A percentile compares a stretch with the other conserved stretches of the same genome.
phyloP scores from a whole-genome alignment of 2,797 vertebrate species.

The Vultur gryphus region DNA sequence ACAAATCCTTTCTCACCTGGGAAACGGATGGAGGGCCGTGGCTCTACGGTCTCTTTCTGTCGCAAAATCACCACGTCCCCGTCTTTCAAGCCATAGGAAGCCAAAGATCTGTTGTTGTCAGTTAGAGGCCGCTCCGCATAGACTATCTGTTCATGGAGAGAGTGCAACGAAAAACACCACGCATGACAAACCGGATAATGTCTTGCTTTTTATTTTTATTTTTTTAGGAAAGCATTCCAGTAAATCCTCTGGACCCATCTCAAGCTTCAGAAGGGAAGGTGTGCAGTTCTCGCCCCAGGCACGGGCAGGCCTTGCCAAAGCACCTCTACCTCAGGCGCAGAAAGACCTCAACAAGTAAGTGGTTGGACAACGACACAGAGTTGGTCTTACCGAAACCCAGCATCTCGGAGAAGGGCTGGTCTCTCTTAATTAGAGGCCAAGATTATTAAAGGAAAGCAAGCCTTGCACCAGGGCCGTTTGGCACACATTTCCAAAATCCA shows the following conservation, averaged over 20 bases:
- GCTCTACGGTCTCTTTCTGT: constrained; percentile 82
- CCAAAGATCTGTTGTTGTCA: constrained; percentile 90
- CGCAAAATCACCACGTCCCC: constrained; percentile 94
- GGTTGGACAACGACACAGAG: accelerated
- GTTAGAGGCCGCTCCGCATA: constrained; percentile 89
- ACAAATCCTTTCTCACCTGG: constrained; percentile 61
- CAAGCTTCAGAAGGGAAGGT: not conserved
- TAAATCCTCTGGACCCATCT: not conserved
- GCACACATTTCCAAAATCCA: not conserved
- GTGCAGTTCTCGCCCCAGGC: not conserved
- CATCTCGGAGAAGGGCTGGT: not conserved
- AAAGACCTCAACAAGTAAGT: accelerated
- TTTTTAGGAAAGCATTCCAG: accelerated
- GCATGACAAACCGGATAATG: not conserved
- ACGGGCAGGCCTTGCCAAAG: not conserved
- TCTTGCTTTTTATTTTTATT: not conserved
- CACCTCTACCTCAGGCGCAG: not conserved
- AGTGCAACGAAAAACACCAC: not conserved
- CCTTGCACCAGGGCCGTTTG: not conserved
- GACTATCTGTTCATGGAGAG: constrained; percentile 77
- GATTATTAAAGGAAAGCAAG: not conserved
- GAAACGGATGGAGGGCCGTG: constrained; percentile 77
- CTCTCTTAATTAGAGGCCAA: not conserved
- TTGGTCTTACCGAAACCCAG: not conserved
- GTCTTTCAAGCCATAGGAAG: constrained; percentile 93